phyloP scores from a whole-genome alignment of 1,140 invertebrate genomes.

The Ceratina japonica region DNA sequence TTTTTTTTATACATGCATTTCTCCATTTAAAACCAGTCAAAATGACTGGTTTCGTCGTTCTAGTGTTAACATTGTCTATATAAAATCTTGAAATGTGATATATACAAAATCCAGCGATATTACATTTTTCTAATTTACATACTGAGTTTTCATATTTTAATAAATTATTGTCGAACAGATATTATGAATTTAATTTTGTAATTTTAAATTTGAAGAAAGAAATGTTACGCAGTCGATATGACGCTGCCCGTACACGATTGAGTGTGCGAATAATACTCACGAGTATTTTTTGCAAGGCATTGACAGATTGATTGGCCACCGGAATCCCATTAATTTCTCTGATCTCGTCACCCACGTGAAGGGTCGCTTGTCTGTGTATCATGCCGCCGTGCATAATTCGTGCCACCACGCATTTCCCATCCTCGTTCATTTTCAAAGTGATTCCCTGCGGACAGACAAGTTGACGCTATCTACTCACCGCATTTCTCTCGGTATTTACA shows the following conservation, averaged over 20 bases:
- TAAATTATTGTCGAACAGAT: too few species aligned
- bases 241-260: not conserved
- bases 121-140: too few species aligned
- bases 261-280: conserved; percentile 82
- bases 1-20: too few species aligned
- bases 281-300: conserved; percentile 97
- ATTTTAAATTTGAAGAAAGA: not conserved
- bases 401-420: conserved; percentile 97
- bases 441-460: conserved; percentile 86
- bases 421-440: conserved; percentile 97
- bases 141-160: too few species aligned
- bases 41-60: too few species aligned
- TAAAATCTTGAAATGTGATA: too few species aligned
- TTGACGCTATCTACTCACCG: not conserved
- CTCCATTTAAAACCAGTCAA: too few species aligned
- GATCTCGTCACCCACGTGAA: conserved; percentile 99
- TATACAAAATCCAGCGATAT: too few species aligned
- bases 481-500: too few species aligned
- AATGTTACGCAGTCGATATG: not conserved
- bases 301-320: conserved; percentile 97
- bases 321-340: conserved; percentile 98
- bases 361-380: conserved; percentile 98
- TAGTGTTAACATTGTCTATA: too few species aligned
- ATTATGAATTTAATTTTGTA: too few species aligned
- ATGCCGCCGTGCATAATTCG: conserved; percentile 99